These are phyloP conservation scores for Sylvilagus bachmani DNA, from an alignment of 2,113 vertebrate species.

Conservation along the genomic window DNA sequence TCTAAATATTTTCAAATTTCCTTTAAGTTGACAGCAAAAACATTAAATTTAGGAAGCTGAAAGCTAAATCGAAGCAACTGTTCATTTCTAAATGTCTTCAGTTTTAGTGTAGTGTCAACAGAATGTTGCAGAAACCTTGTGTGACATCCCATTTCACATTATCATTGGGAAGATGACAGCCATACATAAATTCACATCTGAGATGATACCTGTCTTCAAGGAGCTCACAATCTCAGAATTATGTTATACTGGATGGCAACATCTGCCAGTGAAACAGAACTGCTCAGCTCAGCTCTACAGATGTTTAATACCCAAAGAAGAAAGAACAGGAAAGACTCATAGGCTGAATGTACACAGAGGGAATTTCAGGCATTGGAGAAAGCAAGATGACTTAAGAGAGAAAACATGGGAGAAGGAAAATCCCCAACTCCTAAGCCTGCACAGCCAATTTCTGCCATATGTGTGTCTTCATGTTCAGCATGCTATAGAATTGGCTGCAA, in stretches of 20 bases:
- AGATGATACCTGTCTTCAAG: conserved; percentile 32
- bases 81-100: neutral
- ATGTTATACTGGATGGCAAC: neutral
- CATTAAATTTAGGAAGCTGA: conserved; percentile 26
- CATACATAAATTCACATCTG: neutral
- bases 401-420: conserved; percentile 19
- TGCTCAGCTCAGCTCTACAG: neutral
- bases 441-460: neutral
- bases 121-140: neutral
- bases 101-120: conserved; percentile 19
- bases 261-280: neutral
- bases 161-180: neutral
- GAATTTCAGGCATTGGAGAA: neutral
- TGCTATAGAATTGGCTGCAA: neutral
- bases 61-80: conserved; percentile 5
- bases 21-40: conserved; percentile 61
- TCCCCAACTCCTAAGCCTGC: neutral
- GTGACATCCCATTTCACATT: neutral
- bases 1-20: conserved; percentile 51
- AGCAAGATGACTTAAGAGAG: neutral
- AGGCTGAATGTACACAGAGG: neutral
- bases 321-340: neutral
- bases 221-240: conserved; percentile 53
- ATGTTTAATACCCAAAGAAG: neutral
- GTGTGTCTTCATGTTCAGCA: neutral